Evolutionary conservation across 35 echinoderm and acorn worm species (phyloP).

Genomic region (Acanthaster planci): DNA sequence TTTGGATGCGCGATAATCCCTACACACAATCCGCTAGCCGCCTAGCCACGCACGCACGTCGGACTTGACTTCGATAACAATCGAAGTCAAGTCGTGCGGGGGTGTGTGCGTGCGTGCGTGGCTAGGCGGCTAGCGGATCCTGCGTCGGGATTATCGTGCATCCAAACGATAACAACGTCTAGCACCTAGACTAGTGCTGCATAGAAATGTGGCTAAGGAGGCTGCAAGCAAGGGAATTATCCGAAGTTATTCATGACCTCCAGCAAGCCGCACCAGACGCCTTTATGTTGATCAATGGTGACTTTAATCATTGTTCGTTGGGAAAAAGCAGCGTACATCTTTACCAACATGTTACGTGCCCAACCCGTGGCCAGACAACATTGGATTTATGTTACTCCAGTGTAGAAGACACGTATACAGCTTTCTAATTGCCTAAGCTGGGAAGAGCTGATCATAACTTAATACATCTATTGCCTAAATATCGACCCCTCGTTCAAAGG

Average conservation of each 20-base stretch:
- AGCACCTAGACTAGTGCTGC: too few relatives aligned
- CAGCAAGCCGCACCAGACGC: constrained; percentile 41
- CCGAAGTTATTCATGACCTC: neutral
- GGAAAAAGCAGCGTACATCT: constrained; percentile 27
- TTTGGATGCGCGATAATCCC: too few relatives aligned
- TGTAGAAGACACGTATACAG: constrained; percentile 31
- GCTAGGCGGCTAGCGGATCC: too few relatives aligned
- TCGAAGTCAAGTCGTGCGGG: too few relatives aligned
- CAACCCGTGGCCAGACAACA: constrained; percentile 21
- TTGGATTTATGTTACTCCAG: constrained; percentile 50
- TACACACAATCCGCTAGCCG: too few relatives aligned
- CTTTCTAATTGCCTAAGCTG: neutral
- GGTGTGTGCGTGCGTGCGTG: too few relatives aligned
- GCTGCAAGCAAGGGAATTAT: neutral
- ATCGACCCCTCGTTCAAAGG: constrained; percentile 26
- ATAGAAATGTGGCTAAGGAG: too few relatives aligned
- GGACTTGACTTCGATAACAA: too few relatives aligned
- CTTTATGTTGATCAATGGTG: constrained; percentile 39
- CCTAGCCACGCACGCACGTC: too few relatives aligned
- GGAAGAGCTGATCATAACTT: constrained; percentile 38
- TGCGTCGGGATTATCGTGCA: too few relatives aligned
- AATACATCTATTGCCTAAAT: constrained; percentile 40
- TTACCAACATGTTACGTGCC: constrained; percentile 46
- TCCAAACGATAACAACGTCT: too few relatives aligned
- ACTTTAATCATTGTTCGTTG: constrained; percentile 49